These are phyloP conservation scores for Odocoileus virginianus DNA, from an alignment of 2,113 vertebrate species.

Conservation along the genomic window DNA sequence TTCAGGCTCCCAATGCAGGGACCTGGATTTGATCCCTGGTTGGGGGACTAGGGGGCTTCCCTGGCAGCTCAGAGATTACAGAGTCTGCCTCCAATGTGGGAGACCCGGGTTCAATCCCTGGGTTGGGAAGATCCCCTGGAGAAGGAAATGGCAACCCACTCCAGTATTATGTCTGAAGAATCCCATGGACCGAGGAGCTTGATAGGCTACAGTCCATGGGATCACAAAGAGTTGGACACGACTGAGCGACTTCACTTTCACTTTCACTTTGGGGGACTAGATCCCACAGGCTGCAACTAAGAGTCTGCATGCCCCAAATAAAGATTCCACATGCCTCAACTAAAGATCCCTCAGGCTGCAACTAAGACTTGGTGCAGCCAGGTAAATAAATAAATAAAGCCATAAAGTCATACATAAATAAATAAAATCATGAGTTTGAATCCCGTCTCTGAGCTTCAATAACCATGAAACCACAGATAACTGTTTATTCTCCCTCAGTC, in stretches of 20 bases:
- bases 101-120: no score
- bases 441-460: not conserved
- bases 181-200: no score
- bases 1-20: not conserved
- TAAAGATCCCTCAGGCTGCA: not conserved
- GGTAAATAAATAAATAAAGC: not conserved
- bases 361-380: not conserved
- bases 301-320: not conserved
- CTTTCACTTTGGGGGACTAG: not conserved
- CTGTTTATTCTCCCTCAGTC: not conserved
- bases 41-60: not conserved
- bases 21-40: not conserved
- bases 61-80: no score
- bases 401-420: not conserved
- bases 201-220: no score
- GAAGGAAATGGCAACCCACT: no score
- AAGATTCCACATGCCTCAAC: not conserved
- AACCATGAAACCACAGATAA: not conserved
- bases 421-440: not conserved
- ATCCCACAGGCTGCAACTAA: not conserved
- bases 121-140: no score
- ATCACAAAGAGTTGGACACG: no score
- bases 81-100: no score
- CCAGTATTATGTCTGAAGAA: no score
- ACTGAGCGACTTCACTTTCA: no score